Percentiles rank a stretch among this genome's conserved stretches.
Evolutionary conservation across 2,797 vertebrate species (phyloP).

Genomic region (Chaetodon trifasciatus): DNA sequence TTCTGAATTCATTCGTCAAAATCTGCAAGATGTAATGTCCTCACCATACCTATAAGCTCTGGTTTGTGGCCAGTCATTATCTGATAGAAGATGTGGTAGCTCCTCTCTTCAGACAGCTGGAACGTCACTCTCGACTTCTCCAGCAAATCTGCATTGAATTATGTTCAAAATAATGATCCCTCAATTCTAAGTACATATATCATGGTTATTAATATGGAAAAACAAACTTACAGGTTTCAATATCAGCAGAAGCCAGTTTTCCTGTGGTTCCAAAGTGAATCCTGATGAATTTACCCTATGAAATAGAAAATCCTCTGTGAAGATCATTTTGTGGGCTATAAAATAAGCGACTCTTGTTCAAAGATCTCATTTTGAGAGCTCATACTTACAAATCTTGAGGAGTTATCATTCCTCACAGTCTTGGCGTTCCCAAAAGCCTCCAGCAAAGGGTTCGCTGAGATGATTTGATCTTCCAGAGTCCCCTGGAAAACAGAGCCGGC

Average conservation of each 20-base stretch:
- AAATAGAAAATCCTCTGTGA: background rate
- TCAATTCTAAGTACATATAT: accelerated
- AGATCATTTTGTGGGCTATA: background rate
- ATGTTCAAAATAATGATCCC: background rate
- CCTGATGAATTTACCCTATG: slow-evolving; percentile 91
- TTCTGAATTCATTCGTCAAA: background rate
- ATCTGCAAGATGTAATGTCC: background rate
- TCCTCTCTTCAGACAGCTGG: slow-evolving; percentile 89
- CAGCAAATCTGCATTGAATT: slow-evolving; percentile 83
- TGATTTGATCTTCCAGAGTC: slow-evolving; percentile 81
- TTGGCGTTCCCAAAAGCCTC: slow-evolving; percentile 84
- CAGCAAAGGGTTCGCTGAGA: slow-evolving; percentile 77
- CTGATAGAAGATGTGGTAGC: slow-evolving; percentile 92
- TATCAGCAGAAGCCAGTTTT: slow-evolving; percentile 90
- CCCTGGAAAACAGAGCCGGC: slow-evolving; percentile 70
- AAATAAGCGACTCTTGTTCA: too few relatives aligned
- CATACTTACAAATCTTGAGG: slow-evolving; percentile 75
- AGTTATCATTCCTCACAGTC: slow-evolving; percentile 81
- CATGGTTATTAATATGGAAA: background rate
- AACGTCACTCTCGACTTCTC: slow-evolving; percentile 91
- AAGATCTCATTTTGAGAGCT: background rate
- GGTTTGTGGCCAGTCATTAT: slow-evolving; percentile 87
- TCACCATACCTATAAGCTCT: slow-evolving; percentile 85
- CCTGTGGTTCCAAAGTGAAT: slow-evolving; percentile 90
- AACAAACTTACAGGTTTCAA: slow-evolving; percentile 89